Base-by-base conservation (phyloP, 2,113 vertebrate genomes). In the Rallus limicola region DNA sequence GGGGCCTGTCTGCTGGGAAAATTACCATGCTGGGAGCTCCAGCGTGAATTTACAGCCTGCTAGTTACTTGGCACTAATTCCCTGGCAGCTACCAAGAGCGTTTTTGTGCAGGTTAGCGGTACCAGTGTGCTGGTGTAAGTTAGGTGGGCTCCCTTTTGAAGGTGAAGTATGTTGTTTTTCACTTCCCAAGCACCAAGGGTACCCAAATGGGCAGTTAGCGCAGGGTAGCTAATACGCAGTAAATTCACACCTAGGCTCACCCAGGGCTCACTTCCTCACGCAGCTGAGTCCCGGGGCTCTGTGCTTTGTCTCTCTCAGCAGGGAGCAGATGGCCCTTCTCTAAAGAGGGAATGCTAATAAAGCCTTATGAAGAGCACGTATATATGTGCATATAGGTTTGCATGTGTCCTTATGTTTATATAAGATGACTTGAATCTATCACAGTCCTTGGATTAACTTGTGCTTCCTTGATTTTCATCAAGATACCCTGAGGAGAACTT, bases 281-380 rank as follows among this genome's bases (percentile, higher is more conserved):
- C 72, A 71, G 81, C 59, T 0, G 0, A 68, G 44, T 92, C 65
- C 77, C 0, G 8, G 82, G 70, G 84, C 71, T 94, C 95, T 96
- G 92, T 86, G 42, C 88, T 96, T 93, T 36, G 65, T 94, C 86
- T 95, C 26, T 69, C 70, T 84, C 67, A 17, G 81, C 62, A 69
- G 77, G 83, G 50, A 96, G 81, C 96, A 96, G 95, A 94, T 89
- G 95, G 74, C 74, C 77, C 70, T 93, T 76, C 91, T 95, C 83
- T 89, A 69, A 85, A 36, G 50, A 33, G 46, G 50, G 74, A 71
- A 25, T 55, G 23, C 80, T 80, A 92, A 60, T 59, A 93, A 76
- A 85, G 81, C 50, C 56, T 85, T 55, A 44, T 4, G 77, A 81
- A 78, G 88, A 28, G 50, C 40, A 69, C 38, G 21, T 62, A 42